Evolutionary conservation across 1,140 invertebrate genomes (phyloP).

Genomic region (Listronotus bonariensis): DNA sequence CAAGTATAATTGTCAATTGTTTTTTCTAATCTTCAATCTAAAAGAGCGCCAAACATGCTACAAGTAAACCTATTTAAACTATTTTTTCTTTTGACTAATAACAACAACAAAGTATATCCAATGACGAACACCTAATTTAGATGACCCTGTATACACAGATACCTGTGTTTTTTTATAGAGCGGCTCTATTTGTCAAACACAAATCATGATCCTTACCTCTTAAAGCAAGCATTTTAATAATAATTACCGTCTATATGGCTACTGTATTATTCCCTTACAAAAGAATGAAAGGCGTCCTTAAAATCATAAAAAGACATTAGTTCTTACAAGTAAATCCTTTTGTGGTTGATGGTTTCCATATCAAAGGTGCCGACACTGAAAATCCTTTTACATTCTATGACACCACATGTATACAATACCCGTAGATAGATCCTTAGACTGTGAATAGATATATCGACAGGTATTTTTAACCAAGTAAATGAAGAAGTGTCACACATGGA

Average conservation of each 20-base stretch:
- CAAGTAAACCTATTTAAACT: no score
- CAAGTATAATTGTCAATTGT: no score
- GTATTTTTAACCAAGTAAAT: background rate
- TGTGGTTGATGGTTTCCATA: conserved; percentile 6
- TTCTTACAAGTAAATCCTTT: conserved; percentile 3
- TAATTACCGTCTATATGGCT: conserved; percentile 9
- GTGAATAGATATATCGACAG: background rate
- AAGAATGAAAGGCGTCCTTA: background rate
- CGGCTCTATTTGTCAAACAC: no score
- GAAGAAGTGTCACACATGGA: conserved; percentile 1
- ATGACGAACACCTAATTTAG: no score
- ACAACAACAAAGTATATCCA: no score
- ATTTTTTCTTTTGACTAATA: no score
- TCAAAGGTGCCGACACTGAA: background rate
- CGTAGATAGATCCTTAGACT: background rate
- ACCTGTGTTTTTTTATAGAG: no score
- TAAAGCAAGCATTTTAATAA: background rate
- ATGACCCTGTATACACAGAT: no score
- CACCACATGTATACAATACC: background rate
- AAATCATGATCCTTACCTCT: background rate
- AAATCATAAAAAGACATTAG: background rate
- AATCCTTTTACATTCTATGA: conserved; percentile 1
- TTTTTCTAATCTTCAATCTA: no score
- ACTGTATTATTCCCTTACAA: background rate
- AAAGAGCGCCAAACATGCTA: no score